These are phyloP conservation scores for Ciconia stormi DNA, from an alignment of 2,113 vertebrate genomes.

Conservation along the genomic window DNA sequence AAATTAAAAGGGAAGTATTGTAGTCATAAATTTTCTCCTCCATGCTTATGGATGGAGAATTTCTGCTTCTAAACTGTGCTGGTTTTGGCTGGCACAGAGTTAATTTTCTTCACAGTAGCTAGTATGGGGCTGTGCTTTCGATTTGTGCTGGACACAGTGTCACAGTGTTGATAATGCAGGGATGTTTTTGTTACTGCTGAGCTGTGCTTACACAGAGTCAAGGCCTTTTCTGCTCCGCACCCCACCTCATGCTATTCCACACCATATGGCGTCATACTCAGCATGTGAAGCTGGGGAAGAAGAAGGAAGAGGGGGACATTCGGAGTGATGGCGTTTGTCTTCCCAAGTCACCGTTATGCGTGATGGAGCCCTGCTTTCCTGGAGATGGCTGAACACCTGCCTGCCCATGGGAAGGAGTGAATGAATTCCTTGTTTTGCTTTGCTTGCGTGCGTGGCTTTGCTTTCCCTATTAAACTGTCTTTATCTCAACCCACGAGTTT, in stretches of 20 bases:
- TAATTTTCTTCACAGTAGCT: neutral
- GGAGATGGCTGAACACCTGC: neutral
- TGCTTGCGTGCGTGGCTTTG: accelerated
- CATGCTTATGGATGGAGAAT: neutral
- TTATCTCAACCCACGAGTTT: neutral
- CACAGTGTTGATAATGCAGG: neutral
- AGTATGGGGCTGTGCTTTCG: neutral
- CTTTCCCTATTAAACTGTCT: neutral
- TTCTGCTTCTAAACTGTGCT: neutral
- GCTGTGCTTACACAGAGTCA: neutral
- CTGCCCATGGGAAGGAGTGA: neutral
- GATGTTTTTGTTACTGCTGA: neutral
- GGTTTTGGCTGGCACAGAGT: neutral
- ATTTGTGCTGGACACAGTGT: neutral
- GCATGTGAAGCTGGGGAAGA: neutral
- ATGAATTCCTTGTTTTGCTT: neutral
- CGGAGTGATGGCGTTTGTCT: neutral
- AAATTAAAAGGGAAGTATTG: neutral
- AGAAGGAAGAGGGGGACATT: neutral
- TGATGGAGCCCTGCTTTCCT: neutral
- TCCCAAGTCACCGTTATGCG: accelerated
- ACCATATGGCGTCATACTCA: neutral
- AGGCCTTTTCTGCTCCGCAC: neutral
- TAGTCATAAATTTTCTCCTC: neutral
- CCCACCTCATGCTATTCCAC: neutral